phyloP scores from a whole-genome alignment of 2,113 vertebrate genomes.

The Polypterus bichir region DNA sequence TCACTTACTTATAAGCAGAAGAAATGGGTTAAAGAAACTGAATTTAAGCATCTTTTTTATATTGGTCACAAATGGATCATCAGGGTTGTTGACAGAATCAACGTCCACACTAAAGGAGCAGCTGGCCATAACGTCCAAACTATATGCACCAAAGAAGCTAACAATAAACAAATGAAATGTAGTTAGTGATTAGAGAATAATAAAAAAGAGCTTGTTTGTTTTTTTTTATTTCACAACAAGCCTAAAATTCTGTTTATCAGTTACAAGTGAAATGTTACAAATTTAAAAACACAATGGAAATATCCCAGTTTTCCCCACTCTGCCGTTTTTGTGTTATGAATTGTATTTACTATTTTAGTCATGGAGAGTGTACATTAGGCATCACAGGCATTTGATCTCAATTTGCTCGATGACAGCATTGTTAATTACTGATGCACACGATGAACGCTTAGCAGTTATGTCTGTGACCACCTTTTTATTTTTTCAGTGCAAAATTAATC shows the following conservation, averaged over 20 bases:
- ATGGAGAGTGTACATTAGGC: neutral
- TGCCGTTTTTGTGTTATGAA: neutral
- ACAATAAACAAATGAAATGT: neutral
- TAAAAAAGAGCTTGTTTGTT: no score
- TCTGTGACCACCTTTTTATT: no score
- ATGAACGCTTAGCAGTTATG: no score
- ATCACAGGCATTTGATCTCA: no score
- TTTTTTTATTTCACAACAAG: neutral
- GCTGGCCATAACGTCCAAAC: constrained; percentile 65
- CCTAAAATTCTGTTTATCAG: constrained; percentile 15
- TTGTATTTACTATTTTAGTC: constrained; percentile 57
- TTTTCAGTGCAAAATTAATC: no score
- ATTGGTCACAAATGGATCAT: constrained; percentile 63
- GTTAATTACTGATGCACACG: no score
- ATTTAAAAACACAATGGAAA: neutral
- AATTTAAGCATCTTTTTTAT: constrained; percentile 49
- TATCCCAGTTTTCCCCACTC: no score
- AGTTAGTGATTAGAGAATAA: neutral
- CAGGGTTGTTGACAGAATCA: constrained; percentile 67
- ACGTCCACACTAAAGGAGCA: constrained; percentile 70
- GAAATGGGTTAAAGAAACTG: constrained; percentile 33
- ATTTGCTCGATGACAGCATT: no score
- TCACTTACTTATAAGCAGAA: constrained; percentile 38
- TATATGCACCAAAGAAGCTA: constrained; percentile 69
- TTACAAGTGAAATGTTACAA: constrained; percentile 7